These are phyloP conservation scores for Corythornis madagascariensis DNA, from an alignment of 2,113 vertebrate species.

Conservation along the genomic window DNA sequence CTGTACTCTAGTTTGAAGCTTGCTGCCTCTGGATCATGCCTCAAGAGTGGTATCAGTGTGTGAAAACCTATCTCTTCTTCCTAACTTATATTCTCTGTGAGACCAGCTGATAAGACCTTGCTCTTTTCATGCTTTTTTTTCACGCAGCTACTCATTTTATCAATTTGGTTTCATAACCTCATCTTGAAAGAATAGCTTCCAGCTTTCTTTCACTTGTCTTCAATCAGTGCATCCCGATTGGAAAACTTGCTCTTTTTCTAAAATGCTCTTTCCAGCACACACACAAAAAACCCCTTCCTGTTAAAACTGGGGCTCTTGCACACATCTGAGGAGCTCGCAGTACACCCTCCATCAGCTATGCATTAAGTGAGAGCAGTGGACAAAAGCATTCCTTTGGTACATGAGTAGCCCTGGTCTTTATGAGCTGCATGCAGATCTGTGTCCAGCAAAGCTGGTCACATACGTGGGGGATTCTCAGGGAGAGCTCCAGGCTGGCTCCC, in stretches of 20 bases:
- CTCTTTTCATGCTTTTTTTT: neutral
- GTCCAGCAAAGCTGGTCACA: rapidly evolving
- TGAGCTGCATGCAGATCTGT: rapidly evolving
- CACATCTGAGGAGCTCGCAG: rapidly evolving
- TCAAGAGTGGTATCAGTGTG: neutral
- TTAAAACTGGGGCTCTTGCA: rapidly evolving
- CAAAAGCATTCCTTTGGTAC: neutral
- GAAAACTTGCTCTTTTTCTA: neutral
- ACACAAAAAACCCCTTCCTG: neutral
- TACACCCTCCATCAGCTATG: rapidly evolving
- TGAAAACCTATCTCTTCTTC: neutral
- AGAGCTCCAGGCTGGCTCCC: neutral
- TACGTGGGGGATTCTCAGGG: rapidly evolving
- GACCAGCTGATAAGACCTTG: neutral
- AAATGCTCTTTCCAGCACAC: neutral
- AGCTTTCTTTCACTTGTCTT: neutral
- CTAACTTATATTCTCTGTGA: neutral
- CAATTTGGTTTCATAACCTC: constrained; percentile 6
- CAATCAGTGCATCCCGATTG: neutral
- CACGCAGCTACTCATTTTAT: neutral
- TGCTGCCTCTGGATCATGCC: neutral
- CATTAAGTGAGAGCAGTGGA: neutral
- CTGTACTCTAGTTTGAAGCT: neutral
- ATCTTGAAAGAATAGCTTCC: neutral
- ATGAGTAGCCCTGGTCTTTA: rapidly evolving